Evolutionary conservation across 2,888 invertebrate genomes (phyloP).

Genomic region (Clostera curtula): DNA sequence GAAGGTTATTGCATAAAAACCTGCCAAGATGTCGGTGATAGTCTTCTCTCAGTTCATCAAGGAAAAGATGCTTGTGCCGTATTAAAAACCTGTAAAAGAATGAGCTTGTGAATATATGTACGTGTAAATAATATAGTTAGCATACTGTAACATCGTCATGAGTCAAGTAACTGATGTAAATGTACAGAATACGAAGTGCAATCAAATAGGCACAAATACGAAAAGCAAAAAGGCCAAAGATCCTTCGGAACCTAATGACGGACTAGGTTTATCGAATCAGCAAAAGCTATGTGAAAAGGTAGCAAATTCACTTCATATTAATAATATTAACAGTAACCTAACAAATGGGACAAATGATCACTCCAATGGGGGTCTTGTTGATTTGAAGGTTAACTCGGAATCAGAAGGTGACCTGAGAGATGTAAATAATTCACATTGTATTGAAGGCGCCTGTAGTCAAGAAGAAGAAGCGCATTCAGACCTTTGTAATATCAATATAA

Average conservation of each 20-base stretch:
- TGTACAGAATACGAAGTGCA: conserved; percentile 58
- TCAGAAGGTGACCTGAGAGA: conserved; percentile 35
- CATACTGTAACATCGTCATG: conserved; percentile 53
- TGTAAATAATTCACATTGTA: conserved; percentile 65
- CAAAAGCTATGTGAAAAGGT: conserved; percentile 54
- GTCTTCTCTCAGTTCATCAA: conserved; percentile 65
- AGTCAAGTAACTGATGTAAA: conserved; percentile 59
- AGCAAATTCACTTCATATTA: conserved; percentile 61
- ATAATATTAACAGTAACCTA: conserved; percentile 58
- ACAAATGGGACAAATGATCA: conserved; percentile 66
- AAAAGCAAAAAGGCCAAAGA: conserved; percentile 71
- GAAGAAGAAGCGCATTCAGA: conserved; percentile 27
- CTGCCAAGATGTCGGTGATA: conserved; percentile 70
- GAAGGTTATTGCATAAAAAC: conserved; percentile 44
- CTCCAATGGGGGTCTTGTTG: conserved; percentile 40
- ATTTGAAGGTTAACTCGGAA: conserved; percentile 30
- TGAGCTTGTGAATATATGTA: conserved; percentile 53
- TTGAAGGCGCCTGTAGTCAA: conserved; percentile 33
- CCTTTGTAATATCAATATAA: too few species aligned
- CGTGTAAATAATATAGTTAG: conserved; percentile 65
- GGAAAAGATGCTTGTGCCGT: conserved; percentile 56
- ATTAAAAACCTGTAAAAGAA: conserved; percentile 42
- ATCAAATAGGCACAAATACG: conserved; percentile 52
- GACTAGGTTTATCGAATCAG: conserved; percentile 49
- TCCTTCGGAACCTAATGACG: conserved; percentile 50